These are phyloP conservation scores for Myiozetetes cayanensis DNA, from an alignment of 2,113 vertebrate species.

Conservation along the genomic window DNA sequence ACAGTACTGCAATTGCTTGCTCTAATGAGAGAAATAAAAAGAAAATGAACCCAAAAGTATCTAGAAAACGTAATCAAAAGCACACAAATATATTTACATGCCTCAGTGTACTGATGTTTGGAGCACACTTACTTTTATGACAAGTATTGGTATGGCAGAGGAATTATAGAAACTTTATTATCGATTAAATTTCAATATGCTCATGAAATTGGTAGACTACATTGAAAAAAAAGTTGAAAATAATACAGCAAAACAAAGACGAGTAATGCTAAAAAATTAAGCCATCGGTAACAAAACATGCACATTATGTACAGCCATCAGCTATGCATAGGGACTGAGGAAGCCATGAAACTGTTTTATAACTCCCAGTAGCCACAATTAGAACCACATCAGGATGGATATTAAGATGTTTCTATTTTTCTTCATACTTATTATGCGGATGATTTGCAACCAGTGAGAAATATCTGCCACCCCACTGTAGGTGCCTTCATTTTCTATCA, in stretches of 20 bases:
- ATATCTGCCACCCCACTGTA: neutral
- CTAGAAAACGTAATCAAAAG: neutral
- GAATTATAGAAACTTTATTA: neutral
- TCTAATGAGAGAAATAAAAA: conserved; percentile 70
- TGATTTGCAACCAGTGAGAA: conserved; percentile 13
- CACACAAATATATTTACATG: neutral
- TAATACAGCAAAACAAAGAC: neutral
- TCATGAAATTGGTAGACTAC: neutral
- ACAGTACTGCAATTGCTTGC: conserved; percentile 79
- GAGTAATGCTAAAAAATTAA: neutral
- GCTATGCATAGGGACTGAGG: neutral
- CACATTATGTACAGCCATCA: neutral
- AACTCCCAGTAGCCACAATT: conserved; percentile 10
- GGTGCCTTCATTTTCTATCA: neutral
- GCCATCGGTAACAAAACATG: neutral
- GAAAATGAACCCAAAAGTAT: neutral
- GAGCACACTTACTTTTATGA: neutral
- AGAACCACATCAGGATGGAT: neutral
- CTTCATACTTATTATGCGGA: neutral
- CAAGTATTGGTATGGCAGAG: neutral
- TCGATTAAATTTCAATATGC: neutral
- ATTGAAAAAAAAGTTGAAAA: neutral
- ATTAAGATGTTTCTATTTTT: conserved; percentile 2
- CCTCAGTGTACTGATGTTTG: neutral
- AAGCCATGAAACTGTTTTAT: neutral